Evolutionary conservation across 2,113 vertebrate genomes (phyloP).

Genomic region (Anser cygnoides): DNA sequence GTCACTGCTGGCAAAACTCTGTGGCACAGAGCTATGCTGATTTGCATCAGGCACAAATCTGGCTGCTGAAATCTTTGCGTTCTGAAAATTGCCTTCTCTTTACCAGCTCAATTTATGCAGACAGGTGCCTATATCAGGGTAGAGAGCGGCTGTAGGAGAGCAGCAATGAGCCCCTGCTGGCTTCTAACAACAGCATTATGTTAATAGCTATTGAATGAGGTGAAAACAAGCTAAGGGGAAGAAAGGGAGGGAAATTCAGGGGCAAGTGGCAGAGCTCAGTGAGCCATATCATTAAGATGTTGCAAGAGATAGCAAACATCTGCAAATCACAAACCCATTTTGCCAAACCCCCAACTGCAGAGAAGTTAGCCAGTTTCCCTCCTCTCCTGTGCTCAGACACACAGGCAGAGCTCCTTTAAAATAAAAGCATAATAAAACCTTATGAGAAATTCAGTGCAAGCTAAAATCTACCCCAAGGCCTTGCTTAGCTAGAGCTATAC

Average conservation of each 20-base stretch:
- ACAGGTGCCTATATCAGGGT: conserved; percentile 15
- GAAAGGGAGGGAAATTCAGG: conserved; percentile 37
- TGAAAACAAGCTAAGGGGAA: conserved; percentile 54
- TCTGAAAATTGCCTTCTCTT: conserved; percentile 38
- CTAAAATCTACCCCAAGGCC: neutral
- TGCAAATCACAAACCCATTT: conserved; percentile 50
- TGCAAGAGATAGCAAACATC: conserved; percentile 3
- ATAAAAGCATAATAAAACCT: conserved; percentile 35
- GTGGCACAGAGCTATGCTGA: neutral
- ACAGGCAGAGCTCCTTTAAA: conserved; percentile 21
- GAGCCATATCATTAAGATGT: conserved; percentile 28
- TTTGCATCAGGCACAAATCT: conserved; percentile 2
- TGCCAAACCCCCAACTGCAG: conserved; percentile 5
- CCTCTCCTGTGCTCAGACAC: conserved; percentile 22
- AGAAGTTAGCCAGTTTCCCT: conserved; percentile 2
- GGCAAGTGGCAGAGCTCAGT: conserved; percentile 14
- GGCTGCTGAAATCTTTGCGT: neutral
- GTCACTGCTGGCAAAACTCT: neutral
- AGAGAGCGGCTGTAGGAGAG: neutral
- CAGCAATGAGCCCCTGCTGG: conserved; percentile 25
- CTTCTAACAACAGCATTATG: conserved; percentile 49
- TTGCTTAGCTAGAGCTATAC: neutral
- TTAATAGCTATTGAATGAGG: conserved; percentile 55
- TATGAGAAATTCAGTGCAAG: neutral
- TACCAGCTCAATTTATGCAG: neutral